These are phyloP conservation scores for Drosophila elegans DNA, from an alignment of 1,140 invertebrate species.

Conservation along the genomic window DNA sequence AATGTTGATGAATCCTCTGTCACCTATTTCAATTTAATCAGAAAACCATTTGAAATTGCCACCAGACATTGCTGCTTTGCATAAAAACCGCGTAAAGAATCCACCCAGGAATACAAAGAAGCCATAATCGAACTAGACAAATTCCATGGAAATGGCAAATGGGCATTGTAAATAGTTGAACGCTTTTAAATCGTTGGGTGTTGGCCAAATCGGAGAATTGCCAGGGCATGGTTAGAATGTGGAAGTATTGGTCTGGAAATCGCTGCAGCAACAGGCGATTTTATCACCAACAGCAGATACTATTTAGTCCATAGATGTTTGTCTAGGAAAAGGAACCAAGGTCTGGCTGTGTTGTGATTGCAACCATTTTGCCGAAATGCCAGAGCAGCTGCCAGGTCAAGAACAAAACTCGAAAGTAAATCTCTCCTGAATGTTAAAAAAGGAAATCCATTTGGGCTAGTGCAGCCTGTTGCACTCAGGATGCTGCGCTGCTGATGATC, in stretches of 20 bases:
- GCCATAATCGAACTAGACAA: conserved; percentile 16
- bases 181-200: conserved; percentile 67
- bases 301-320: conserved; percentile 7
- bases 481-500: conserved; percentile 59
- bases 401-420: conserved; percentile 70
- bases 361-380: conserved; percentile 57
- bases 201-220: conserved; percentile 16
- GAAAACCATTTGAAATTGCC: conserved; percentile 16
- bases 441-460: conserved; percentile 56
- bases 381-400: conserved; percentile 50
- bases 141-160: conserved; percentile 57
- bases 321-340: conserved; percentile 9
- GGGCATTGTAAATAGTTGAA: conserved; percentile 37
- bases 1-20: neutral
- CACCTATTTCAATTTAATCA: conserved; percentile 3
- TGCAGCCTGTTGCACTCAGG: conserved; percentile 67
- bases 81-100: conserved; percentile 37
- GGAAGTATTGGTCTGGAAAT: conserved; percentile 9
- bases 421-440: conserved; percentile 75
- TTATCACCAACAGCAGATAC: conserved; percentile 12
- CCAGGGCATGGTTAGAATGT: conserved; percentile 14
- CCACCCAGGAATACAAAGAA: conserved; percentile 35
- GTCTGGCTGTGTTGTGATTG: conserved; percentile 62
- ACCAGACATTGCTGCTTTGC: conserved; percentile 28
- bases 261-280: conserved; percentile 7